These are phyloP conservation scores for Ptilorrhoa leucosticta DNA, from an alignment of 2,113 vertebrate genomes.

Conservation along the genomic window DNA sequence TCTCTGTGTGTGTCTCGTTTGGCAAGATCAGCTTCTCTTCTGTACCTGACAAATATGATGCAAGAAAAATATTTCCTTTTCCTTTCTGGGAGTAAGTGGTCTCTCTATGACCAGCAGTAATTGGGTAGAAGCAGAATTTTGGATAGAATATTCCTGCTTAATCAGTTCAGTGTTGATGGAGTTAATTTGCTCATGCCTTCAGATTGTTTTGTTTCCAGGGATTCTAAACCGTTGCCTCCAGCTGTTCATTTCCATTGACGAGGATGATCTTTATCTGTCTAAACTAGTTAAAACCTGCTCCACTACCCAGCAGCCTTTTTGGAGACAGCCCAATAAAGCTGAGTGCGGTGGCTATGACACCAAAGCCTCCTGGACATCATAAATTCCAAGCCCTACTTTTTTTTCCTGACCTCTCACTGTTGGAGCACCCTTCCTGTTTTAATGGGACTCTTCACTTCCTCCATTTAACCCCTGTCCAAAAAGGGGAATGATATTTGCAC, in stretches of 20 bases:
- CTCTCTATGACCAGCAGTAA: not conserved
- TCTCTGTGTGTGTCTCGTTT: not conserved
- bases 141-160: not conserved
- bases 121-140: not conserved
- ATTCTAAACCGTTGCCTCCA: conserved; percentile 61
- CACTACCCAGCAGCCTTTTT: conserved; percentile 44
- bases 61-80: not conserved
- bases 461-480: not conserved
- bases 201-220: conserved; percentile 57
- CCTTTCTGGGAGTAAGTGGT: not conserved
- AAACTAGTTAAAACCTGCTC: conserved; percentile 67
- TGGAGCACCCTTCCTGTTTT: conserved; percentile 4
- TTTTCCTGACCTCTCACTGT: not conserved
- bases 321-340: conserved; percentile 49
- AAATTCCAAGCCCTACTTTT: conserved; percentile 44
- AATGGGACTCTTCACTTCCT: conserved; percentile 19
- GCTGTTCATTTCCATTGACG: conserved; percentile 73
- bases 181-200: conserved; percentile 59
- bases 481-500: not conserved
- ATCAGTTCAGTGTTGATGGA: conserved; percentile 41
- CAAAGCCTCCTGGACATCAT: conserved; percentile 55
- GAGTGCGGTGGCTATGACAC: conserved; percentile 13
- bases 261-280: conserved; percentile 72
- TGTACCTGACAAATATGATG: not conserved
- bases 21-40: not conserved